Evolutionary conservation across 2,113 vertebrate genomes (phyloP).

Genomic region (Chloropsis hardwickii): DNA sequence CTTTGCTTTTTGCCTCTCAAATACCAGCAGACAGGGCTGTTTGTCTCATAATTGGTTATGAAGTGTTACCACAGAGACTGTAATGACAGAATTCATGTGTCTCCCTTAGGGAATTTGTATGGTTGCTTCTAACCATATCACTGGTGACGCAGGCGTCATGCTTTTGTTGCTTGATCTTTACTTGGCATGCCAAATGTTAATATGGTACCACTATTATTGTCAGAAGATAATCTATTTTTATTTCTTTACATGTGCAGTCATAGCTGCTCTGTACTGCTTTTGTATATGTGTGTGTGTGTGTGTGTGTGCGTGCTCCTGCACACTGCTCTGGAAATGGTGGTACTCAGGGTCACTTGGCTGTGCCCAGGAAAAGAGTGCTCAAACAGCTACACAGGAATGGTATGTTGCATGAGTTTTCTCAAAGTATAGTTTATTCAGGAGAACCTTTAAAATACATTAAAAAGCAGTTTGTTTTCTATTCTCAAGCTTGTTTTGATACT

Average conservation of each 20-base stretch:
- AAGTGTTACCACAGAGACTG: not conserved
- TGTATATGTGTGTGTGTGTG: not conserved
- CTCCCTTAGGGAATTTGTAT: slow-evolving; percentile 15
- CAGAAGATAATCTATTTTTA: slow-evolving; percentile 46
- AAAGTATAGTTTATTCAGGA: slow-evolving; percentile 5
- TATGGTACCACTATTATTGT: slow-evolving; percentile 47
- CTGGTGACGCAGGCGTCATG: slow-evolving; percentile 72
- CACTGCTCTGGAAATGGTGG: not conserved
- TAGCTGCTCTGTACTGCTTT: slow-evolving; percentile 31
- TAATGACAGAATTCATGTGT: not conserved
- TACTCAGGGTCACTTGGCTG: not conserved
- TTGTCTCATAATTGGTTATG: not conserved
- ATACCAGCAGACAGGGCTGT: not conserved
- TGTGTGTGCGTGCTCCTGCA: not conserved
- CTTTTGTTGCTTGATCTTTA: slow-evolving; percentile 59
- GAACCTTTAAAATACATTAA: slow-evolving; percentile 45
- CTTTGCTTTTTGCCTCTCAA: not conserved
- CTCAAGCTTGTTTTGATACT: slow-evolving; percentile 71
- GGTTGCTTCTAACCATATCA: slow-evolving; percentile 34
- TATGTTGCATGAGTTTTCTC: slow-evolving; percentile 46
- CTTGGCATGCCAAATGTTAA: slow-evolving; percentile 52
- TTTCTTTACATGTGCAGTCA: slow-evolving; percentile 27
- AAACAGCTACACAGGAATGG: not conserved
- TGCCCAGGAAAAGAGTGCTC: not conserved
- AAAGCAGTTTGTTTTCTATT: slow-evolving; percentile 68